A percentile compares a stretch with the other conserved stretches of the same genome.
phyloP scores from a whole-genome alignment of 1,140 invertebrate species.

The Conus betulinus region DNA sequence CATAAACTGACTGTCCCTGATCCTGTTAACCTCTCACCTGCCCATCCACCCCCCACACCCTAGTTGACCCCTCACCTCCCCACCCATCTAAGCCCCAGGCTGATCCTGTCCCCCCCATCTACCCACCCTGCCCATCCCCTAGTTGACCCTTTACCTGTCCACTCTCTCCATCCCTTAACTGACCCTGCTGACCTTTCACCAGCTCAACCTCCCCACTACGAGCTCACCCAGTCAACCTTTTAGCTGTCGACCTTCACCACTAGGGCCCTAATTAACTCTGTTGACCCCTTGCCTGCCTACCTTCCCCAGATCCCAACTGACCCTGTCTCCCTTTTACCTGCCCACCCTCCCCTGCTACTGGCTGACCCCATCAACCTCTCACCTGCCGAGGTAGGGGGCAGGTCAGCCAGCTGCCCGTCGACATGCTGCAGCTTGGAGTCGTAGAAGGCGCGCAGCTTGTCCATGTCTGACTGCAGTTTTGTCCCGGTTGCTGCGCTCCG shows the following conservation, averaged over 20 bases:
- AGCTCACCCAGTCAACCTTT: too few relatives aligned
- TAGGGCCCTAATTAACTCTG: too few relatives aligned
- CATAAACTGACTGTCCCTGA: too few relatives aligned
- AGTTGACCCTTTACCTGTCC: too few relatives aligned
- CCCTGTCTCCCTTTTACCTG: background rate
- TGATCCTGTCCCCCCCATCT: too few relatives aligned
- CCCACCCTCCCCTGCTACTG: background rate
- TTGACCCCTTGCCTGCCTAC: too few relatives aligned
- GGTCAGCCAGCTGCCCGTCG: conserved; percentile 69
- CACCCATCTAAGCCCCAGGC: background rate
- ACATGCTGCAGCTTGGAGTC: conserved; percentile 78
- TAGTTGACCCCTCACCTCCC: background rate
- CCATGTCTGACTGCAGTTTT: conserved; percentile 80
- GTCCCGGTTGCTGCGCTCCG: conserved; percentile 79
- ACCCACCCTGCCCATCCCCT: too few relatives aligned
- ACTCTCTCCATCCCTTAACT: background rate
- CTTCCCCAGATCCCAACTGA: background rate
- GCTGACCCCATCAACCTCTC: background rate
- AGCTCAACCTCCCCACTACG: background rate
- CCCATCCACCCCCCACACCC: background rate
- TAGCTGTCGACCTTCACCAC: too few relatives aligned
- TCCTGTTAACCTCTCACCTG: too few relatives aligned
- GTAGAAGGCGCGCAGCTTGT: conserved; percentile 79
- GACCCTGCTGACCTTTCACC: background rate
- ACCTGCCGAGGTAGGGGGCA: conserved; percentile 69